Evolutionary conservation across 2,797 vertebrate genomes (phyloP).

Genomic region (Potorous gilbertii): DNA sequence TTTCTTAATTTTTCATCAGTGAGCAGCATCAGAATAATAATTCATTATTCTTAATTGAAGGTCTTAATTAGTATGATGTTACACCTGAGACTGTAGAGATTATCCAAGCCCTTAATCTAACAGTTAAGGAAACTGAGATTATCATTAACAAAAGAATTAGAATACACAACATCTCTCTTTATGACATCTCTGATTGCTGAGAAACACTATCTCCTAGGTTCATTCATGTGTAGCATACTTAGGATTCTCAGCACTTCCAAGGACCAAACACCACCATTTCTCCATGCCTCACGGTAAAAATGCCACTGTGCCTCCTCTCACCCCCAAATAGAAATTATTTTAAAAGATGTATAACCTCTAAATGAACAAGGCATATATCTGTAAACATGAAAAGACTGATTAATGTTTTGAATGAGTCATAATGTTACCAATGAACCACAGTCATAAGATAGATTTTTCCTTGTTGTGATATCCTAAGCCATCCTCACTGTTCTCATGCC

Average conservation of each 20-base stretch:
- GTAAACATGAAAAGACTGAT: background rate
- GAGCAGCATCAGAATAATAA: constrained; percentile 20
- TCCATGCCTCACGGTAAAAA: background rate
- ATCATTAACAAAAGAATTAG: background rate
- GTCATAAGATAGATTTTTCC: background rate
- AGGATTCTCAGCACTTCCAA: too few relatives aligned
- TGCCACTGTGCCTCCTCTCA: background rate
- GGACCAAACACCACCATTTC: too few relatives aligned
- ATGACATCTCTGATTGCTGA: background rate
- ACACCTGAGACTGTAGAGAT: too few relatives aligned
- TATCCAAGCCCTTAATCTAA: too few relatives aligned
- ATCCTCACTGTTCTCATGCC: background rate
- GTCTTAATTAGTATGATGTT: background rate
- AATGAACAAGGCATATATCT: background rate
- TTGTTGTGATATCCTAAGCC: background rate
- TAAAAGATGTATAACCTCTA: background rate
- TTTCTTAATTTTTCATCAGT: background rate
- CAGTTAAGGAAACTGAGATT: background rate
- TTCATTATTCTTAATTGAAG: background rate
- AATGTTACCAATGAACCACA: too few relatives aligned
- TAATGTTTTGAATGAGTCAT: background rate
- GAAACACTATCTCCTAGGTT: background rate
- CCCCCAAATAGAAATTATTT: background rate
- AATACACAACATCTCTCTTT: background rate
- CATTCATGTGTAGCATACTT: too few relatives aligned